Evolutionary conservation across 2,113 vertebrate species (phyloP), one percentile per base, ranked within the genome.

Genomic region (Thalassoma bifasciatum): DNA sequence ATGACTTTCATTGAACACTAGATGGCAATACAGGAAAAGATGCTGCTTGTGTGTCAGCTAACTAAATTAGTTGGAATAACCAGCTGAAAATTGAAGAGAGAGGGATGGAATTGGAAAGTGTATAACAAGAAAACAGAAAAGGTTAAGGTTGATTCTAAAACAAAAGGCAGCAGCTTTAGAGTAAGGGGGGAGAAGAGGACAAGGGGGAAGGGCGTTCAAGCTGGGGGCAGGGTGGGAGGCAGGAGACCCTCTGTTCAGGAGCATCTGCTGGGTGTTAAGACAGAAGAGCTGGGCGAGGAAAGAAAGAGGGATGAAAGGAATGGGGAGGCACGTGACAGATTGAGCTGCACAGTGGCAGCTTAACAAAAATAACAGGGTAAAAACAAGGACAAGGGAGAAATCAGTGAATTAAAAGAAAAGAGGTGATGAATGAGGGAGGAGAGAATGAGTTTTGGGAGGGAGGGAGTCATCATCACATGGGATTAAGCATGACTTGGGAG

Each of bases 391-490:
- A 65, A 34, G 30, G 14, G 38, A 49, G 17, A 53, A 80, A 53
- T 63, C 24, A 10, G 50, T 23, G 19, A 54, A 46, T 53, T 44
- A 71, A 63, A 67, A 44, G 23, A 17, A 8, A 56, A 62, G 26
- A 53, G 9, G 54, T 70, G 58, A 61, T 56, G 19, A 65, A 51
- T 8, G 36, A 4, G 66, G 12, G 50, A 66, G 52, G 52, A 50
- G 47, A 49, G 44, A 66, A 34, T 61, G 22, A 30, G 12, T 22
- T 69, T 49, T 50, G 63, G 37, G 30, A 57, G 14, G 12, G n/a
- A 40, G 50, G 34, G 57, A 47, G 59, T 44, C 46, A n/a, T 44
- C 24, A 76, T 93, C 92, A 92, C 87, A 86, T 86, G 90, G 72
- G 73, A 53, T 59, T 12, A 16, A 86, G 85, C 82, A 84, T 92